phyloP scores from a whole-genome alignment of 2,113 vertebrate species.

The Chamaetylas fuelleborni region DNA sequence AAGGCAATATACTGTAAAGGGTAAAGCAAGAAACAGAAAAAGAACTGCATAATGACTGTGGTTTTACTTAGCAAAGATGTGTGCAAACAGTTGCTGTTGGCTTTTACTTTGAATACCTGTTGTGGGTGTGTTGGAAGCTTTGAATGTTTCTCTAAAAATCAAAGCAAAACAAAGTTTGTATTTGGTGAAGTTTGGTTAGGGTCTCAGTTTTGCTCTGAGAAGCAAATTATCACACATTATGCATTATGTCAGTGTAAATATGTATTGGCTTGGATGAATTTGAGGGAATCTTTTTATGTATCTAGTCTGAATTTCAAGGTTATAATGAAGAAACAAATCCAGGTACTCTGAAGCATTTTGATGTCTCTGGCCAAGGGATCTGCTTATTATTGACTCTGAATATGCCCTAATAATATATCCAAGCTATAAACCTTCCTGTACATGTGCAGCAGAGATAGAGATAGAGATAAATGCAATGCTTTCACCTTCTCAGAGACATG shows the following conservation, averaged over 20 bases:
- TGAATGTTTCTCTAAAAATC: neutral
- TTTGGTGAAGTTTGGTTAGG: neutral
- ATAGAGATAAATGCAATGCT: neutral
- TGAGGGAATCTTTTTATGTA: neutral
- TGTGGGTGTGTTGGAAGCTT: neutral
- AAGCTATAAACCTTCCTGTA: neutral
- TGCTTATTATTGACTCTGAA: neutral
- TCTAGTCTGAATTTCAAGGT: neutral
- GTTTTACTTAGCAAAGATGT: neutral
- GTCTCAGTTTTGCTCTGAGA: neutral
- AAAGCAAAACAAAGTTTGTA: neutral
- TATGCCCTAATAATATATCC: neutral
- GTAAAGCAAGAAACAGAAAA: neutral
- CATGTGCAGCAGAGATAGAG: neutral
- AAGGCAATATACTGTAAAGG: neutral
- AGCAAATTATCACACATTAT: neutral
- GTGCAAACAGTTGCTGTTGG: neutral
- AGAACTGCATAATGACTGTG: neutral
- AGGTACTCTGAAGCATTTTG: neutral
- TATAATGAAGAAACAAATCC: neutral
- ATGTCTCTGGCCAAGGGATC: neutral
- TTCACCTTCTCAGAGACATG: neutral
- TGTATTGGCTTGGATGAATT: neutral
- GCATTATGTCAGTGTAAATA: neutral
- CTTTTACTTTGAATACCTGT: slow-evolving; percentile 29